phyloP scores from a whole-genome alignment of 1,140 invertebrate species.

The Drosophila azteca region DNA sequence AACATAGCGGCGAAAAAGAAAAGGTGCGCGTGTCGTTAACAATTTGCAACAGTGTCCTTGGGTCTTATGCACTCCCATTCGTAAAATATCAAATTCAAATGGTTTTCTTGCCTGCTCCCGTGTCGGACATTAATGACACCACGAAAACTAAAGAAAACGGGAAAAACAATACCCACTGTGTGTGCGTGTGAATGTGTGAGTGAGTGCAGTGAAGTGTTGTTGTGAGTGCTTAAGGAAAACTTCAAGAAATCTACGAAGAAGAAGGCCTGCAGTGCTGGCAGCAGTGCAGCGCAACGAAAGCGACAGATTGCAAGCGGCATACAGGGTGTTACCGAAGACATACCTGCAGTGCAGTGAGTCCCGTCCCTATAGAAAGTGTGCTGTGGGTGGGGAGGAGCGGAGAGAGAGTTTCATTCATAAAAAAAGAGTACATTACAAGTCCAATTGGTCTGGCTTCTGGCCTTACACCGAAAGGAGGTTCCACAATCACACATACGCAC shows the following conservation, averaged over 20 bases:
- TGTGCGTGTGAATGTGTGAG: slow-evolving; percentile 12
- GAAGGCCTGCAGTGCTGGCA: background rate
- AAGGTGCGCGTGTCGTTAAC: slow-evolving; percentile 15
- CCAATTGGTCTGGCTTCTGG: slow-evolving; percentile 48
- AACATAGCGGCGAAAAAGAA: background rate
- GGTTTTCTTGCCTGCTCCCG: slow-evolving; percentile 22
- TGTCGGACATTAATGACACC: slow-evolving; percentile 46
- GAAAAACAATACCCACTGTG: slow-evolving; percentile 38
- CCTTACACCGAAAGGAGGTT: too few relatives aligned
- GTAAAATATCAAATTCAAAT: background rate
- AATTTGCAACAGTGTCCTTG: background rate
- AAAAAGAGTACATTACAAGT: slow-evolving; percentile 56
- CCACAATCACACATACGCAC: slow-evolving; percentile 35
- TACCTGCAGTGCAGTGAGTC: slow-evolving; percentile 56
- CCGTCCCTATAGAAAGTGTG: slow-evolving; percentile 25
- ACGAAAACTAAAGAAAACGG: slow-evolving; percentile 38
- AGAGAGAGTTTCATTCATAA: slow-evolving; percentile 70
- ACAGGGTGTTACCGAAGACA: slow-evolving; percentile 38
- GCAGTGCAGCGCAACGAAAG: slow-evolving; percentile 9
- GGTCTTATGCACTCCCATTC: background rate
- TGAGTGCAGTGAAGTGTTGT: slow-evolving; percentile 61
- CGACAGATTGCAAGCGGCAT: slow-evolving; percentile 18
- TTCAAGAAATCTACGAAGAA: slow-evolving; percentile 13
- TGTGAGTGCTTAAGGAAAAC: slow-evolving; percentile 43
- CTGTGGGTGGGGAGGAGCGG: background rate